A percentile compares a stretch with the other conserved stretches of the same genome.
phyloP scores from a whole-genome alignment of 1,140 invertebrate species.

The Grapholita molesta region DNA sequence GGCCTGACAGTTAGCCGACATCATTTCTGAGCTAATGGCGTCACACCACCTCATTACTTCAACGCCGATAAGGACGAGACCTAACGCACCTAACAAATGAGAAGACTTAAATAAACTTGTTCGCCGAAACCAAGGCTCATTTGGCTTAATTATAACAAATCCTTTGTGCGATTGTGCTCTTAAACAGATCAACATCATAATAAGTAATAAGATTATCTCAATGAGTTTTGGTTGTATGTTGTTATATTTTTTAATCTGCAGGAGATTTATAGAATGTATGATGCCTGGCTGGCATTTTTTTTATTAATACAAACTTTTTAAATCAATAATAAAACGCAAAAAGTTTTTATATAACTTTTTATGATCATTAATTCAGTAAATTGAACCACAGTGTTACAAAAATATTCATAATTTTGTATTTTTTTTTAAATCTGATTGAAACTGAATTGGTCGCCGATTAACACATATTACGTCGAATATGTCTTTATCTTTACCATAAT shows the following conservation, averaged over 20 bases:
- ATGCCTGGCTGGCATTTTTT: no score
- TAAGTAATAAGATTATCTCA: no score
- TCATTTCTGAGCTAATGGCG: slow-evolving; percentile 20
- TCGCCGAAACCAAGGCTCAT: not conserved
- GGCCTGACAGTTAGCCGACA: slow-evolving; percentile 22
- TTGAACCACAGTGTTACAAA: not conserved
- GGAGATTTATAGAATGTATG: no score
- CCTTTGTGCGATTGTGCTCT: not conserved
- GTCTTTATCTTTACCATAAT: no score
- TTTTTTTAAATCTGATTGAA: not conserved
- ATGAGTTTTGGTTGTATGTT: no score
- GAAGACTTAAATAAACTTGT: not conserved
- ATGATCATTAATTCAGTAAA: not conserved
- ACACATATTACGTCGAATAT: no score
- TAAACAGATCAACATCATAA: not conserved
- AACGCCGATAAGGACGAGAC: not conserved
- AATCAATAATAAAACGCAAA: no score
- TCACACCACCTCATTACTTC: slow-evolving; percentile 14
- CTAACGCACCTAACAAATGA: not conserved
- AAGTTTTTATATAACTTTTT: no score
- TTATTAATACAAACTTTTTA: no score
- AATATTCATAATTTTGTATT: not conserved
- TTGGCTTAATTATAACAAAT: not conserved
- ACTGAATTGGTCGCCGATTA: no score
- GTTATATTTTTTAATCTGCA: no score